Percentiles rank a stretch among this genome's conserved stretches.
Conservation (phyloP, 2,888 invertebrate genomes). For the Microctonus hyperodae region DNA sequence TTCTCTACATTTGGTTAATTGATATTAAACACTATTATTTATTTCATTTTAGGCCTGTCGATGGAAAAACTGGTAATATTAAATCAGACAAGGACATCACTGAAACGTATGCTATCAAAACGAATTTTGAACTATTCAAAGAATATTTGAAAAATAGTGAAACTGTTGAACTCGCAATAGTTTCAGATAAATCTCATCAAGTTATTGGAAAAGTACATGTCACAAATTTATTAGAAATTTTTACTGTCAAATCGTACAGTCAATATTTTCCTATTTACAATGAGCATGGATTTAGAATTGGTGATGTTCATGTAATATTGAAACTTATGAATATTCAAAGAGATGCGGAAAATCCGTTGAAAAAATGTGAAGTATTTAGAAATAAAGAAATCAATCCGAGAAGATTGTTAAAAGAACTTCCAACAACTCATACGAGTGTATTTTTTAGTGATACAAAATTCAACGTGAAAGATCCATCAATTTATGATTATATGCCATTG, state of each 20-base stretch:
- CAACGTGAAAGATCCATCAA: conserved; percentile 16
- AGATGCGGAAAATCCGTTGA: conserved; percentile 21
- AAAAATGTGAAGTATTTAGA: background rate
- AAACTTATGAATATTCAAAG: conserved; percentile 42
- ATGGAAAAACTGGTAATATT: conserved; percentile 43
- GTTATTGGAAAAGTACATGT: conserved; percentile 53
- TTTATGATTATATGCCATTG: conserved; percentile 28
- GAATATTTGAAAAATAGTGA: conserved; percentile 60
- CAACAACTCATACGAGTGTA: background rate
- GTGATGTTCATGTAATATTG: conserved; percentile 55
- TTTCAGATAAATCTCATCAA: conserved; percentile 47
- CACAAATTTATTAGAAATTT: conserved; percentile 49
- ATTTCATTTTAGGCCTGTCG: conserved; percentile 48
- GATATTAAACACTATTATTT: conserved; percentile 7
- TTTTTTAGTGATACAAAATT: background rate
- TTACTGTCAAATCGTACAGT: conserved; percentile 47
- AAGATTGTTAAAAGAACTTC: background rate
- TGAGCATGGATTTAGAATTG: conserved; percentile 50
- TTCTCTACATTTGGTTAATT: too few species aligned
- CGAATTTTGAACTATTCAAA: conserved; percentile 54
- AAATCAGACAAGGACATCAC: conserved; percentile 44
- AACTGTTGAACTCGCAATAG: conserved; percentile 52
- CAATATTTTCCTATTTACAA: conserved; percentile 55
- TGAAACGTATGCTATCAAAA: conserved; percentile 54
- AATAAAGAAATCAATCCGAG: conserved; percentile 7